Percentiles rank a stretch among this genome's conserved stretches.
These are phyloP conservation scores for Aphelinus certus DNA, from an alignment of 1,140 invertebrate genomes.

Conservation along the genomic window DNA sequence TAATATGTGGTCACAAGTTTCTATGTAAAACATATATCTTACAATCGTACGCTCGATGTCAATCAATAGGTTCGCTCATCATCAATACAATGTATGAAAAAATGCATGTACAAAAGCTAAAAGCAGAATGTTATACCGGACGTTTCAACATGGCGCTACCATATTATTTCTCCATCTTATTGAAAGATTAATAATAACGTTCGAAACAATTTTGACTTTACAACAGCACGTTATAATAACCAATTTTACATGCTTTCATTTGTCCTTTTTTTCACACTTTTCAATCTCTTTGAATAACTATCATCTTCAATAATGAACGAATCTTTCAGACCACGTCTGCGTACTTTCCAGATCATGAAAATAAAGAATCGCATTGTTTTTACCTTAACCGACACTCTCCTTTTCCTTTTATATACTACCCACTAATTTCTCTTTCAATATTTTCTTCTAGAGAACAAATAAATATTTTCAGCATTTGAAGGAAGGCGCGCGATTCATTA, in stretches of 20 bases:
- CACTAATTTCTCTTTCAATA: conserved; percentile 10
- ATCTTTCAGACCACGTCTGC: conserved; percentile 7
- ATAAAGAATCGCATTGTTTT: conserved; percentile 22
- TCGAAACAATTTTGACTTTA: conserved; percentile 43
- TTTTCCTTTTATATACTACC: not conserved
- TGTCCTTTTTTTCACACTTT: conserved; percentile 17
- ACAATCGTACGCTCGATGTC: conserved; percentile 22
- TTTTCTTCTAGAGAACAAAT: conserved; percentile 9
- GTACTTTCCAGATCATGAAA: conserved; percentile 19
- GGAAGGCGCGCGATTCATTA: conserved; percentile 3
- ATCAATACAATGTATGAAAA: conserved; percentile 18
- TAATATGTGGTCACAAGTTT: conserved; percentile 34
- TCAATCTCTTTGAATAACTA: conserved; percentile 2
- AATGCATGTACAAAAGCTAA: conserved; percentile 39
- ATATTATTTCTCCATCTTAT: conserved; percentile 19
- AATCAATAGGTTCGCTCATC: conserved; percentile 19
- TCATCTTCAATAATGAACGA: conserved; percentile 14
- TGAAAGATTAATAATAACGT: conserved; percentile 30
- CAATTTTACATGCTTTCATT: conserved; percentile 24
- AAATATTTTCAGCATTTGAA: too few relatives aligned
- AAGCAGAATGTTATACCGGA: conserved; percentile 30
- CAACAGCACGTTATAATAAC: conserved; percentile 24
- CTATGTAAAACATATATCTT: conserved; percentile 41
- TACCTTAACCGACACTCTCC: conserved; percentile 31
- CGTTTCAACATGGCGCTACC: conserved; percentile 26